Evolutionary conservation across 2,888 invertebrate species (phyloP).

Genomic region (Ferrisia virgata): DNA sequence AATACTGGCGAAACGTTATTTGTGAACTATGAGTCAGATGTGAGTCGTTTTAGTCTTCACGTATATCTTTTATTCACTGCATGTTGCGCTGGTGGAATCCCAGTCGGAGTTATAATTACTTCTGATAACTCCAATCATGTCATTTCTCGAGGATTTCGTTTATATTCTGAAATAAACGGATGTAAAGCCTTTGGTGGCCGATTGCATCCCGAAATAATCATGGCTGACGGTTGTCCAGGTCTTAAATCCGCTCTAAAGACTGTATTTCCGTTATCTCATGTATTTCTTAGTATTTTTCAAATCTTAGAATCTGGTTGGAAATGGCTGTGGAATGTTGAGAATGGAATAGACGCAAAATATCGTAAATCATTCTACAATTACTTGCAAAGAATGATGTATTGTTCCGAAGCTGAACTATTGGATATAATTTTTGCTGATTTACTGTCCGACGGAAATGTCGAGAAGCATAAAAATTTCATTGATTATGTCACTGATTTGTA

Average conservation of each 20-base stretch:
- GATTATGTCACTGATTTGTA: slow-evolving; percentile 23
- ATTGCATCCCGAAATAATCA: slow-evolving; percentile 46
- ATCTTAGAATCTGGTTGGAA: slow-evolving; percentile 48
- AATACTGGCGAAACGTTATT: slow-evolving; percentile 20
- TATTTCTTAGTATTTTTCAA: slow-evolving; percentile 47
- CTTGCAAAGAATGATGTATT: slow-evolving; percentile 36
- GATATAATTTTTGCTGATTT: not conserved
- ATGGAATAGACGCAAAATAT: slow-evolving; percentile 21
- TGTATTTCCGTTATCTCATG: slow-evolving; percentile 43
- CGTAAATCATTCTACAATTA: slow-evolving; percentile 19
- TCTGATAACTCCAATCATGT: not conserved
- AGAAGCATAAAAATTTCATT: slow-evolving; percentile 23
- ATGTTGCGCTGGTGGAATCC: slow-evolving; percentile 40
- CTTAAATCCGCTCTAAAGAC: slow-evolving; percentile 45
- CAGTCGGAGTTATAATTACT: slow-evolving; percentile 33
- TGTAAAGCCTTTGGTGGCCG: not conserved
- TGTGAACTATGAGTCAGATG: slow-evolving; percentile 26
- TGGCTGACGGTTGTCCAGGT: slow-evolving; percentile 47
- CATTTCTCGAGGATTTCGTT: slow-evolving; percentile 13
- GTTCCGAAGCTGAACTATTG: not conserved
- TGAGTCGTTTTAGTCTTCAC: slow-evolving; percentile 34
- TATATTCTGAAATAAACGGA: not conserved
- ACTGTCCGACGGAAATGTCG: slow-evolving; percentile 13
- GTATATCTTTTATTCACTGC: slow-evolving; percentile 32
- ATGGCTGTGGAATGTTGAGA: slow-evolving; percentile 45